Evolutionary conservation across 2,888 invertebrate species (phyloP), one percentile per base, ranked within the genome.

Genomic region (Omphaloscelis lunosa): DNA sequence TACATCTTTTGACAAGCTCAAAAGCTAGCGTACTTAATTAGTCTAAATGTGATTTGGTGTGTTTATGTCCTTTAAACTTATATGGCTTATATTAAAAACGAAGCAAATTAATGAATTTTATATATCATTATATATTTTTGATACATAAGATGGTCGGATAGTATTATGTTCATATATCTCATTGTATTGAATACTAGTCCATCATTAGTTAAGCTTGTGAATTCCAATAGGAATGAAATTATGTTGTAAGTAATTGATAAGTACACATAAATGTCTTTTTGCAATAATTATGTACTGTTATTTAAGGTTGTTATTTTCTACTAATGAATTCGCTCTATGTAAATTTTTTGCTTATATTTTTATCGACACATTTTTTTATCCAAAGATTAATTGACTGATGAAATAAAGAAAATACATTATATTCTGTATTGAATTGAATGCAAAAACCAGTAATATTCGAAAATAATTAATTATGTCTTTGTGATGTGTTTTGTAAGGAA

Each of bases 151-250:
- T 89, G 86, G 80, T 88, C 87, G 88, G 86, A 89, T 90, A 88
- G 88, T 91, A 89, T 88, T 89, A 87, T 88, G 85, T 88, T 90
- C 86, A 83, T 88, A 80, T 91, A 89, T 92, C 90, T 91, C 89
- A 89, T 91, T 93, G 91, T 93, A 93, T 93, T 93, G 88, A 93
- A 93, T 92, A 93, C 95, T 95, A 95, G 95, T 95, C 95, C 92
- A 92, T 94, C 92, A 90, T 91, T 89, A 89, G 89, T 88, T 92
- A 92, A 91, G 89, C 74, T 87, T 89, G 87, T 89, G 86, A 83
- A 84, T 88, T 88, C 86, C 87, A 82, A 80, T 75, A 74, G 82
- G 82, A 85, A 89, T 88, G 81, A 85, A 86, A 86, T 80, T 83
- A 81, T 82, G 72, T 82, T 86, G 70, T 88, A 89, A 86, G 86